phyloP scores from a whole-genome alignment of 2,113 vertebrate species.

The Amia ocellicauda region DNA sequence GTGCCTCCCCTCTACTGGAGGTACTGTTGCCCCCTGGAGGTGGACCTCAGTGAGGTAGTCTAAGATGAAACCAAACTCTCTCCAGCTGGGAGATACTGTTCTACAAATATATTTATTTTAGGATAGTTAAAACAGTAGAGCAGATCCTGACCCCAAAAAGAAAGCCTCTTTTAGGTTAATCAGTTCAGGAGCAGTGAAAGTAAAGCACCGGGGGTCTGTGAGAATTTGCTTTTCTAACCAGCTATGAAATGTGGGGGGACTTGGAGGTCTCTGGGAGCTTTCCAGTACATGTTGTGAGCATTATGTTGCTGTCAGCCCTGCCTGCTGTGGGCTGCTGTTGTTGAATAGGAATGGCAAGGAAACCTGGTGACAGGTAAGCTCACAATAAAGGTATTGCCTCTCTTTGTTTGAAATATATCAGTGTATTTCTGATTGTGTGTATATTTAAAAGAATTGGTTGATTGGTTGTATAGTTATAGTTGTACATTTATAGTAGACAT shows the following conservation, averaged over 20 bases:
- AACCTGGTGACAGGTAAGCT: constrained; percentile 54
- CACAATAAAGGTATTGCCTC: constrained; percentile 40
- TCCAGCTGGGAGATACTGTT: constrained; percentile 60
- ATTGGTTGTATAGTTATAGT: constrained; percentile 38
- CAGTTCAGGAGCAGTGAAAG: no score
- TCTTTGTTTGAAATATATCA: constrained; percentile 33
- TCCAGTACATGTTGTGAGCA: constrained; percentile 32
- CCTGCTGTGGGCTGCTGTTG: constrained; percentile 38
- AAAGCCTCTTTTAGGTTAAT: constrained; percentile 79
- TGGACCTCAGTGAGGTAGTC: constrained; percentile 34
- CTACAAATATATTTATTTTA: constrained; percentile 98
- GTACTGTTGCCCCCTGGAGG: neutral
- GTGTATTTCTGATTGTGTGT: constrained; percentile 42
- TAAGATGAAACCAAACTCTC: constrained; percentile 55
- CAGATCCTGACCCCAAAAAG: constrained; percentile 99
- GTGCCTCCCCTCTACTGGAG: neutral
- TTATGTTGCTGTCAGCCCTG: constrained; percentile 32
- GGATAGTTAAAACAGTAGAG: constrained; percentile 99
- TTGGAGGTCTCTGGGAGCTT: constrained; percentile 31
- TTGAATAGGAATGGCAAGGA: constrained; percentile 37
- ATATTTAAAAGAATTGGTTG: neutral
- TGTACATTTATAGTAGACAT: constrained; percentile 35
- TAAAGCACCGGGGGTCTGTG: no score
- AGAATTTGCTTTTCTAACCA: no score
- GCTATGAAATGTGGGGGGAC: neutral